Conservation (phyloP, 2,888 invertebrate species). For the Thyatira batis region DNA sequence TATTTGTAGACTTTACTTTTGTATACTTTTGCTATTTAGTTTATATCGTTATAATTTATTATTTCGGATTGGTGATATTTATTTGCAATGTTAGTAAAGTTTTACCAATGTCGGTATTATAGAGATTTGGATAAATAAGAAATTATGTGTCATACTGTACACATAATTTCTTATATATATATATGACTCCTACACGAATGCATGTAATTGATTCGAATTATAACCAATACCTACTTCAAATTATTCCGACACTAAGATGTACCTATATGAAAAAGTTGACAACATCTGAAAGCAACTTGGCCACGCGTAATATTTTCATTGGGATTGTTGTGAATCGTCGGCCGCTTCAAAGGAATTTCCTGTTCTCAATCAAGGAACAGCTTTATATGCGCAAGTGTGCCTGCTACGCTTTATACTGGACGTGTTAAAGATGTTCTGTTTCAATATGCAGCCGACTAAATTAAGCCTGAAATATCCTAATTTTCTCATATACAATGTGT, state of each 20-base stretch:
- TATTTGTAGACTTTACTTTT: slow-evolving; percentile 6
- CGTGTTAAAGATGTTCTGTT: slow-evolving; percentile 41
- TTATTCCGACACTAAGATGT: slow-evolving; percentile 12
- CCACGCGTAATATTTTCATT: slow-evolving; percentile 61
- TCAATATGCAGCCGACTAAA: slow-evolving; percentile 30
- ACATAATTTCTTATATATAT: background rate
- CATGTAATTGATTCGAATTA: background rate
- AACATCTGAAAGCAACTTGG: slow-evolving; percentile 53
- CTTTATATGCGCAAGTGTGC: slow-evolving; percentile 54
- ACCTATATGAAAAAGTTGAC: slow-evolving; percentile 34
- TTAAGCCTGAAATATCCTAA: slow-evolving; percentile 1
- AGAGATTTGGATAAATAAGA: background rate
- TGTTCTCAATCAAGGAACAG: slow-evolving; percentile 64
- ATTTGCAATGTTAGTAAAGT: no score
- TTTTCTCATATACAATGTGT: background rate
- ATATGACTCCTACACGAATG: background rate
- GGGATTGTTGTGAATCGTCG: slow-evolving; percentile 65
- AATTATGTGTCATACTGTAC: background rate
- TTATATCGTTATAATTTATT: background rate
- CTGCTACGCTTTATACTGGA: slow-evolving; percentile 53
- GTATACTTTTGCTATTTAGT: background rate
- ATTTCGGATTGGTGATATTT: background rate
- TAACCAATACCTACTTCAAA: no score
- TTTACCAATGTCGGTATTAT: no score
- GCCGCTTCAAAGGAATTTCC: slow-evolving; percentile 75